Conservation (phyloP, 2,888 invertebrate species). For the Lordiphosa andalusiaca region DNA sequence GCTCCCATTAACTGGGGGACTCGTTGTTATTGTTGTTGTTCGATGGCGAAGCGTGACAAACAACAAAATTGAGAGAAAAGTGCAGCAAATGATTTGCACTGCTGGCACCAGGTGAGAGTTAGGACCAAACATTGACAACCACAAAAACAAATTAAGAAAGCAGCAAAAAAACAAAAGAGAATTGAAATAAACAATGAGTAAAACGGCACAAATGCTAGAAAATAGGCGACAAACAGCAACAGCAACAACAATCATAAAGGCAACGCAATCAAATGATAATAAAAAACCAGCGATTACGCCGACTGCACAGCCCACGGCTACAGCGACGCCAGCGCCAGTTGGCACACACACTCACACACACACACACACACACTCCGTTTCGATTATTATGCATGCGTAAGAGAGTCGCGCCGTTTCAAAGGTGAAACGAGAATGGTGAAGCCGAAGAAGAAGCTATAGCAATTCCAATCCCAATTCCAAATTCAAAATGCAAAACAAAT, state of each 20-base stretch:
- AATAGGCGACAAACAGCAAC: constrained; percentile 65
- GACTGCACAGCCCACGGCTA: constrained; percentile 21
- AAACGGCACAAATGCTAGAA: constrained; percentile 33
- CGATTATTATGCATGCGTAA: constrained; percentile 70
- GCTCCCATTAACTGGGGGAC: constrained; percentile 66
- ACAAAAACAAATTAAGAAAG: constrained; percentile 45
- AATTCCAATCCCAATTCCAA: constrained; percentile 46
- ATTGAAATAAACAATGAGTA: constrained; percentile 52
- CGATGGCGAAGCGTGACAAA: constrained; percentile 60
- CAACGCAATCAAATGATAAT: constrained; percentile 74
- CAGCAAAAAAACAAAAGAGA: constrained; percentile 33
- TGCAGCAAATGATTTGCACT: constrained; percentile 34
- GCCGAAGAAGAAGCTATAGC: constrained; percentile 67
- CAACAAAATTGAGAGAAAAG: constrained; percentile 43
- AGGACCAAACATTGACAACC: constrained; percentile 26
- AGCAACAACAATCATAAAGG: constrained; percentile 64
- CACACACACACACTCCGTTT: constrained; percentile 23
- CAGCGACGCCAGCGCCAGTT: constrained; percentile 16
- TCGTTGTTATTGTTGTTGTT: constrained; percentile 13
- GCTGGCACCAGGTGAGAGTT: constrained; percentile 13
- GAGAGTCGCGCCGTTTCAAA: constrained; percentile 49
- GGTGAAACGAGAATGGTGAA: constrained; percentile 58
- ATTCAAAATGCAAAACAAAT: constrained; percentile 75
- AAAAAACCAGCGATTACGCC: constrained; percentile 56
- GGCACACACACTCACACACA: constrained; percentile 12